Percentiles rank a stretch among this genome's conserved stretches.
phyloP scores from a whole-genome alignment of 1,140 invertebrate species.

The Phymastichus coffea region DNA sequence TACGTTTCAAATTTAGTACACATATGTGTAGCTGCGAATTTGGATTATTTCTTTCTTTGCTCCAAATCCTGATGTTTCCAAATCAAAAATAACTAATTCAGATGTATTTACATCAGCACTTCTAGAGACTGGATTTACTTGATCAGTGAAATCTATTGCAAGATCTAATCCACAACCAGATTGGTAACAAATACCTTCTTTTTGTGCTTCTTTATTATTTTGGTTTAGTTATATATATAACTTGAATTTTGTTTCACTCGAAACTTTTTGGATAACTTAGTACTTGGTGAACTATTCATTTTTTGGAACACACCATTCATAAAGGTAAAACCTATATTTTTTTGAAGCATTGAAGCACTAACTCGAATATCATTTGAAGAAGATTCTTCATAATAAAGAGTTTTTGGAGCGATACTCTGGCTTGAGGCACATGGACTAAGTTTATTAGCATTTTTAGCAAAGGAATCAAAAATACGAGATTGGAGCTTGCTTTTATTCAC shows the following conservation, averaged over 20 bases:
- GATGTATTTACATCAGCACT: neutral
- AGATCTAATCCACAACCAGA: slow-evolving; percentile 9
- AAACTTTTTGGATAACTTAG: neutral
- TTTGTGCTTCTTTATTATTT: neutral
- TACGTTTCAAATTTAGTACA: too few relatives aligned
- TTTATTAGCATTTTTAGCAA: too few relatives aligned
- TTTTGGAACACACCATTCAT: neutral
- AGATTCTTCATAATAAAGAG: too few relatives aligned
- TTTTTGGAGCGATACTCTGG: too few relatives aligned
- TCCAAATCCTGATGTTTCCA: neutral
- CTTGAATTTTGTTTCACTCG: neutral
- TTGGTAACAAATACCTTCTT: slow-evolving; percentile 18
- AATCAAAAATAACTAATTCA: neutral
- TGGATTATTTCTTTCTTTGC: neutral
- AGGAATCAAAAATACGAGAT: too few relatives aligned
- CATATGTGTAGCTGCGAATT: too few relatives aligned
- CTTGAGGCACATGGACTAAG: too few relatives aligned
- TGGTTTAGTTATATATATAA: neutral
- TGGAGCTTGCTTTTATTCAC: too few relatives aligned
- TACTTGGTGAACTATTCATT: neutral
- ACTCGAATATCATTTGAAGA: too few relatives aligned
- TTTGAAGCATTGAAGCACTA: too few relatives aligned
- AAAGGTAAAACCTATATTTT: neutral
- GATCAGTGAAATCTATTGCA: slow-evolving; percentile 6
- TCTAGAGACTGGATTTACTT: neutral